Evolutionary conservation across 2,113 vertebrate species (phyloP), one percentile per base, ranked within the genome.

Genomic region (Silurus asotus): DNA sequence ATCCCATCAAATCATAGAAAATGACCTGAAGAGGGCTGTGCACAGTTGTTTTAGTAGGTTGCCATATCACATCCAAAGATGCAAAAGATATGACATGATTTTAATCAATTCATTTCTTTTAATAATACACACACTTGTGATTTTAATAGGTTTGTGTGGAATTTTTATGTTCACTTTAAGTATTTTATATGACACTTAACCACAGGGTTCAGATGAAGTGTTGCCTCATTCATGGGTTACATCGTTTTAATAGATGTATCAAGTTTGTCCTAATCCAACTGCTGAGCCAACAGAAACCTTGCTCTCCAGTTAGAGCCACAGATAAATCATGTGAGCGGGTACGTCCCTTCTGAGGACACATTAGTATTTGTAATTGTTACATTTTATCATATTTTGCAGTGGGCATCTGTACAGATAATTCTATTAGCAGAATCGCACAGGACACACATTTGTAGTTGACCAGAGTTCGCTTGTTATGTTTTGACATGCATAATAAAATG

Each of bases 341-440:
- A 94, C 91, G 93, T 93, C 92, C 90, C 93, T 92, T 93, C 92
- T 93, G 93, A 94, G 90, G 91, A 91, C 92, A 92, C 94, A 93
- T 94, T 92, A 93, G 91, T 88, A 87, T 83, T 78, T 92, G 92
- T 94, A 93, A 94, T 94, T 93, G 92, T 94, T 92, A 91, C 92
- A 89, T 92, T 94, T 91, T 93, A 93, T 95, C 93, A 94, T 88
- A 84, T 89, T 88, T 87, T 61, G 87, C 87, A 82, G 89, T 86
- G 62, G 88, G 88, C 88, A 91, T 90, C 91, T 92, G 90, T 90
- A 91, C 90, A 3, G 81, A 91, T 91, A 92, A 93, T 90, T 79
- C 51, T 85, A 91, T 88, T 88, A 88, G 87, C 88, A 92, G 91
- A 93, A 93, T 93, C 93, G 87, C 87, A 87, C 65, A 84, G 84